Conservation (phyloP, 2,888 invertebrate genomes). For the Eilema depressum region DNA sequence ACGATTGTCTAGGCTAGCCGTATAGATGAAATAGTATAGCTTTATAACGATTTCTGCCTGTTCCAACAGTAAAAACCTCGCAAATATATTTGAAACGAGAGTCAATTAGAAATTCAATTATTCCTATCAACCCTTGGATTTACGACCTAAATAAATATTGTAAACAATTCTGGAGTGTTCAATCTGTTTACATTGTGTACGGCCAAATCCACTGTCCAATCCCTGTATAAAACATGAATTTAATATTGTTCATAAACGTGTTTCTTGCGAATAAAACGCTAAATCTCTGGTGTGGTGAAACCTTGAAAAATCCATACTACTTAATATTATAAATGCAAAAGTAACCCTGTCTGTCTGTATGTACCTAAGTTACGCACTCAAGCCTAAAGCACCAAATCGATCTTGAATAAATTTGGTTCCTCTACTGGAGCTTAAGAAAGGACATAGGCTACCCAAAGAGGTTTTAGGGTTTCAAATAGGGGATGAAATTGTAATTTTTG, state of each 20-base stretch:
- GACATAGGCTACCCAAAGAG: no score
- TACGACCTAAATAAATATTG: conserved; percentile 8
- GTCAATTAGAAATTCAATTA: conserved; percentile 1
- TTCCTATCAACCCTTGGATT: conserved; percentile 6
- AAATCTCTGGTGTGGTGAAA: not conserved
- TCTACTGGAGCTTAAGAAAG: no score
- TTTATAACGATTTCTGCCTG: no score
- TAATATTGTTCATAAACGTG: not conserved
- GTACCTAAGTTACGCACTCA: no score
- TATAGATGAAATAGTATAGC: conserved; percentile 37
- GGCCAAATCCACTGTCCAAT: not conserved
- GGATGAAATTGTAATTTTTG: no score
- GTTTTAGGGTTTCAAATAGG: no score
- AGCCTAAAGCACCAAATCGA: not conserved
- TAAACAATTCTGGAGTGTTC: conserved; percentile 17
- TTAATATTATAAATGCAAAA: no score
- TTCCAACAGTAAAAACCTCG: not conserved
- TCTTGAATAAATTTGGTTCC: not conserved
- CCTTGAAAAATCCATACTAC: not conserved
- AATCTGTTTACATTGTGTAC: conserved; percentile 20
- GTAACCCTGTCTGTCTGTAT: not conserved
- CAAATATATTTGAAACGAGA: not conserved
- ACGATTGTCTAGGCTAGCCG: conserved; percentile 15
- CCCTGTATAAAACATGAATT: not conserved
- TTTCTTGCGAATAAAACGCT: not conserved